Evolutionary conservation across 2,113 vertebrate genomes (phyloP).

Genomic region (Callithrix jacchus): DNA sequence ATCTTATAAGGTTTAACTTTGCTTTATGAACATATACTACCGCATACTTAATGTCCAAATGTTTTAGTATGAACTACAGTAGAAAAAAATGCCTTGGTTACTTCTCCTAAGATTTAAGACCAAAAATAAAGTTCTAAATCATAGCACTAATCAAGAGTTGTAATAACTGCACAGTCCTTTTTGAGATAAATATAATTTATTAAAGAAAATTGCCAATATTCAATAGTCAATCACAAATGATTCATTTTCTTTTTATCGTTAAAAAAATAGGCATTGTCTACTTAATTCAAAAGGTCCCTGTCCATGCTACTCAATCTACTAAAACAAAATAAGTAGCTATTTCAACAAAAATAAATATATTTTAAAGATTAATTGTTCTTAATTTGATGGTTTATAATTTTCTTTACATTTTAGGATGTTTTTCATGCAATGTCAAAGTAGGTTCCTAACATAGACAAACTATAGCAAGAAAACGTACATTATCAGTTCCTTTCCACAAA

Average conservation of each 20-base stretch:
- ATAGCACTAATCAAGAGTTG: neutral
- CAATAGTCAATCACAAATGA: neutral
- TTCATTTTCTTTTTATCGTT: neutral
- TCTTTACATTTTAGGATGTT: neutral
- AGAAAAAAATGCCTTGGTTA: neutral
- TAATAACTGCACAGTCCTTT: neutral
- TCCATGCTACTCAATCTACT: neutral
- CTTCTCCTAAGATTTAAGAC: neutral
- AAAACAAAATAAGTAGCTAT: neutral
- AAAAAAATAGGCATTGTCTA: neutral
- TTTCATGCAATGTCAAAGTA: neutral
- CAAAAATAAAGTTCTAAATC: neutral
- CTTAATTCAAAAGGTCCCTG: neutral
- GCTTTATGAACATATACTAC: neutral
- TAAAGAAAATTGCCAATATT: neutral
- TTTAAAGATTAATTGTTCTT: neutral
- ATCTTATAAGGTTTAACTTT: neutral
- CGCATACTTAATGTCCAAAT: neutral
- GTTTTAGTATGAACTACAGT: neutral
- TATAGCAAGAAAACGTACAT: neutral
- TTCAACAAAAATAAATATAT: neutral
- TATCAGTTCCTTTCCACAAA: neutral
- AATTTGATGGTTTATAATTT: neutral
- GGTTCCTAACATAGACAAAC: neutral
- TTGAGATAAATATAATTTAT: neutral